Evolutionary conservation across 2,797 vertebrate species (phyloP), one percentile per base, ranked within the genome.

Genomic region (Myripristis murdjan): DNA sequence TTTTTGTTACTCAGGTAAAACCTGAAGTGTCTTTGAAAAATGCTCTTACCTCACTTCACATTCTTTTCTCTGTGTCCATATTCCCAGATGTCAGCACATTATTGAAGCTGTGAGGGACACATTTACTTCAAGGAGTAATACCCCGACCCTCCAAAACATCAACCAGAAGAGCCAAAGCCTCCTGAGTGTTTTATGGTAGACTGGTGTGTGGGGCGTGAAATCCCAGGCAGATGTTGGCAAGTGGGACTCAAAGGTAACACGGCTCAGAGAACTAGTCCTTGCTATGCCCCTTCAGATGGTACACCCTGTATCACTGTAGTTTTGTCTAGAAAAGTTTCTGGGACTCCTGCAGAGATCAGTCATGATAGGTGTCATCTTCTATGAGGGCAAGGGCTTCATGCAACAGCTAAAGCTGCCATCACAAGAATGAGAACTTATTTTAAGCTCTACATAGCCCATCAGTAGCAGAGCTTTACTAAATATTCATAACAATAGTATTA

Each of bases 41-140:
- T 81, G 70, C 83, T 77, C 82, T 79, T 70, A 76, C 81, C 73
- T 24, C 73, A 77, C 77, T 70, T 70, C 46, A 66, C 67, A 71
- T 75, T 73, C 56, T 75, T 85, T 57, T 67, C 62, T 73, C 63
- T 73, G 60, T 83, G 72, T 72, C 58, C 59, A 73, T 66, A 78
- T 86, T 80, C 84, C 69, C 75, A 86, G 78, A 85, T 88, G 85
- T 89, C 86, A 86, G 86, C 64, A 76, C 70, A 87, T 88, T 87
- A 78, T 43, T 48, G 76, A 77, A 65, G 72, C 87, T 81, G 74
- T 75, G 77, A 88, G 74, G 77, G 71, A 77, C 76, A 68, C 58
- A 65, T 77, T 75, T 73, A 83, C 79, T 83, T 77, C 73, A 23
- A 53, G 37, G 39, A 73, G 60, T n/a, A 18, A 11, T 31, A 12